phyloP scores from a whole-genome alignment of 2,888 invertebrate genomes.

The Drosophila pseudotakahashii region DNA sequence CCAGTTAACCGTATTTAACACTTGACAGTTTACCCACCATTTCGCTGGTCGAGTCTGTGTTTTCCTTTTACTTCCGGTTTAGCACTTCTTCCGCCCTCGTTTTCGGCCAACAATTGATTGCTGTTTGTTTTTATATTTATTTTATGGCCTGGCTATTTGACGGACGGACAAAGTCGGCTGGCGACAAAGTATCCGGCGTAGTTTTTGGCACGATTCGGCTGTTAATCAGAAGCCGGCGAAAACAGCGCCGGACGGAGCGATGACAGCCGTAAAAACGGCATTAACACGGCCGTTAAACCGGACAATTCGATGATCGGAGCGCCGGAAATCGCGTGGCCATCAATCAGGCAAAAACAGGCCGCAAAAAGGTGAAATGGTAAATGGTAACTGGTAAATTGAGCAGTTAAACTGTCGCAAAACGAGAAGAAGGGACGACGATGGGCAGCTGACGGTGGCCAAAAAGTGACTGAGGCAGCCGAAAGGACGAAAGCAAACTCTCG shows the following conservation, averaged over 20 bases:
- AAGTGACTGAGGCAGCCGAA: conserved; percentile 31
- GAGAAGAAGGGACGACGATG: conserved; percentile 16
- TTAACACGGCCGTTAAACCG: conserved; percentile 58
- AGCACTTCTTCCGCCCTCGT: conserved; percentile 3
- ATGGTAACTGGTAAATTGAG: conserved; percentile 17
- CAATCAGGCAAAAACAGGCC: conserved; percentile 56
- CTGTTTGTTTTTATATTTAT: conserved; percentile 22
- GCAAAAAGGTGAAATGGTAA: conserved; percentile 7
- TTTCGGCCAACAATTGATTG: conserved; percentile 20
- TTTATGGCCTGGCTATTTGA: conserved; percentile 22
- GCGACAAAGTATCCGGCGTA: conserved; percentile 9
- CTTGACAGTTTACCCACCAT: conserved; percentile 30
- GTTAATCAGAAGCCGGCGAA: conserved; percentile 29
- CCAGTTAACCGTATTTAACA: conserved; percentile 21
- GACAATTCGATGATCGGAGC: conserved; percentile 57
- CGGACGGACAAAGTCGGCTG: conserved; percentile 6
- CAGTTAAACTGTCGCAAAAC: conserved; percentile 25
- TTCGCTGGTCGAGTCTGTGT: conserved; percentile 1
- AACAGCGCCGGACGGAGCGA: conserved; percentile 24
- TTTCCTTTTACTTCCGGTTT: conserved; percentile 24
- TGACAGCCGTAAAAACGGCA: conserved; percentile 49
- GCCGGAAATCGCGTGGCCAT: conserved; percentile 56
- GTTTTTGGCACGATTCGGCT: conserved; percentile 25
- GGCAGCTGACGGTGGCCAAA: conserved; percentile 34
- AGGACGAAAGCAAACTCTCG: conserved; percentile 50